Percentiles rank a stretch among this genome's conserved stretches.
Conservation (phyloP, 2,797 vertebrate species). For the Xenentodon cancila region DNA sequence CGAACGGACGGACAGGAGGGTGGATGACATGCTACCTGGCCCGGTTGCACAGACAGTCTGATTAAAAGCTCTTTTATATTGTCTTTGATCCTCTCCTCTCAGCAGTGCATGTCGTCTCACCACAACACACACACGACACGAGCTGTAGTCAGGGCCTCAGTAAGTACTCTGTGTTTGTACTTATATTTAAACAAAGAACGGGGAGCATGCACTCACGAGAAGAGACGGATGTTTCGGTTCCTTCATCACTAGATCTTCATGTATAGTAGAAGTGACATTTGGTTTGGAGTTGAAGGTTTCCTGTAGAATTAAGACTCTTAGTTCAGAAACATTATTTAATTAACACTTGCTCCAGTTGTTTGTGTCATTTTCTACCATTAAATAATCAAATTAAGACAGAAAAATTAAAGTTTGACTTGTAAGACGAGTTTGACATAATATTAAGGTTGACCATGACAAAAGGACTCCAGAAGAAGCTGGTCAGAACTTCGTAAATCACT, state of each 20-base stretch:
- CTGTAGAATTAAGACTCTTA: neutral
- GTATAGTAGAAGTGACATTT: neutral
- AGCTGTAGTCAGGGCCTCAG: constrained; percentile 31
- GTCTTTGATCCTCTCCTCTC: constrained; percentile 74
- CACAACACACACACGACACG: constrained; percentile 60
- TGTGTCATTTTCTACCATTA: too few relatives aligned
- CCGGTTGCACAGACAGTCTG: constrained; percentile 67
- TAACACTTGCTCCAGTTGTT: too few relatives aligned
- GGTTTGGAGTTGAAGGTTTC: neutral
- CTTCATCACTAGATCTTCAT: neutral
- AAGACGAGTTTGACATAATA: too few relatives aligned
- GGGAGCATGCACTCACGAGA: neutral
- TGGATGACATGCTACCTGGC: constrained; percentile 64
- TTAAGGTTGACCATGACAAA: too few relatives aligned
- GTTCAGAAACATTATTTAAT: too few relatives aligned
- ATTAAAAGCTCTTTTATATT: constrained; percentile 76
- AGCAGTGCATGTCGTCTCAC: constrained; percentile 66
- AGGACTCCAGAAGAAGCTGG: too few relatives aligned
- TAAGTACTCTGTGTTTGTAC: constrained; percentile 4
- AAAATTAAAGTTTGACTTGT: too few relatives aligned
- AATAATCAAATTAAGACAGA: too few relatives aligned
- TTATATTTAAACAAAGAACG: neutral
- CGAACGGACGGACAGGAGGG: constrained; percentile 13
- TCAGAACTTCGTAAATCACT: too few relatives aligned
- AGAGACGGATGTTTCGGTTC: neutral